Base-by-base conservation (phyloP, 2,797 vertebrate genomes). In the Gallinago stenura region DNA sequence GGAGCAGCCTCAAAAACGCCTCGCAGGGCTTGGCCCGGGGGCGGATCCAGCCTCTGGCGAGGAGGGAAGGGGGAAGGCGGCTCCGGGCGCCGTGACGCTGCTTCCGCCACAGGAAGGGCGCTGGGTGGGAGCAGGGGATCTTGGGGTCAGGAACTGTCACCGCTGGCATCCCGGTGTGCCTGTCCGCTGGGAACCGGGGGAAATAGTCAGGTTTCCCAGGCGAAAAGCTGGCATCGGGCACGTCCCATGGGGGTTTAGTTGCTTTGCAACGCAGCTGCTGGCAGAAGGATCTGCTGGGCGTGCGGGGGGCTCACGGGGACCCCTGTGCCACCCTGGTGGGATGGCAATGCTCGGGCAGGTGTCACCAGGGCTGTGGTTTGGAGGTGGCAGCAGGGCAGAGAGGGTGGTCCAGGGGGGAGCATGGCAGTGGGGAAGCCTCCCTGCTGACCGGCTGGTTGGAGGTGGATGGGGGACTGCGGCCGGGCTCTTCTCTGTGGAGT, bases 1-100 rank as follows among this genome's bases (percentile, higher is more conserved):
- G 96, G 94, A 95, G 73, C 89, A 57, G 73, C 78, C 78, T 82
- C 94, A 96, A 66, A 95, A 95, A 88, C 17, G 41, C 62, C 37
- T 91, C 0, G 0, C 19, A 53, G 35, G 86, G 75, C 91, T 90
- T 22, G 7, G 61, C 73, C 81, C 5, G 16, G 84, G 65, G 96
- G 93, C 10, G 75, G 95, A 65, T 87, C 93, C 81, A 71, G 50
- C 53, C 81, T 87, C 41, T 75, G 75, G 31, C 1, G 1, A 45
- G 69, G 71, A 93, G 61, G 45, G 89, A 92, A 70, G 35, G 50
- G 66, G 62, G 62, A 78, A 86, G 77, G 43, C 13, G 15, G 71
- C 77, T 92, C 61, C 0, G 13, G 15, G 71, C 73, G 90, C 61
- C 0, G 13, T 95, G 87, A 95, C 62, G 83, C 57, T 0, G 50